phyloP scores from a whole-genome alignment of 2,113 vertebrate species.

The Bagarius yarrelli region DNA sequence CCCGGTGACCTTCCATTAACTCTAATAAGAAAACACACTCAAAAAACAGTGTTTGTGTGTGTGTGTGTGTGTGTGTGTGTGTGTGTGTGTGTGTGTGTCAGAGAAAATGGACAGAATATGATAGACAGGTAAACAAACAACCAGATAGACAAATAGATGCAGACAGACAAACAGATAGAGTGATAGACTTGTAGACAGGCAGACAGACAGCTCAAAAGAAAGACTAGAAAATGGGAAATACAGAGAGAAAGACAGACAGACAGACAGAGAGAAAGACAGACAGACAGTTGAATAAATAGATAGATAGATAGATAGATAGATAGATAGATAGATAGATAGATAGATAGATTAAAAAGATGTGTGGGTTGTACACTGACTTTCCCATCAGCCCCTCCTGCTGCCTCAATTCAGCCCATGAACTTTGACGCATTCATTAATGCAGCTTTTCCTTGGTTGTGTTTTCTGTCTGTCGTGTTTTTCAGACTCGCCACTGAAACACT shows the following conservation, averaged over 20 bases:
- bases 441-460: not conserved
- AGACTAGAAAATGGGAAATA: too few species aligned
- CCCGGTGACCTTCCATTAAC: constrained; percentile 32
- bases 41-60: constrained; percentile 35
- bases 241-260: too few species aligned
- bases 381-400: constrained; percentile 30
- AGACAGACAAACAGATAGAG: not conserved
- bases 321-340: too few species aligned
- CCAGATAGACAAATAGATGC: not conserved
- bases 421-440: constrained; percentile 14
- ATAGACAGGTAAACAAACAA: too few species aligned
- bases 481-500: not conserved
- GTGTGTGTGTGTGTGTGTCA: not conserved
- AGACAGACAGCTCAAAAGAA: too few species aligned
- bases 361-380: constrained; percentile 19
- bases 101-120: not conserved
- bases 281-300: too few species aligned
- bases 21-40: constrained; percentile 23
- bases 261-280: too few species aligned
- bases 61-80: constrained; percentile 9
- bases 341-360: too few species aligned
- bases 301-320: too few species aligned
- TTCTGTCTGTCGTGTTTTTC: not conserved
- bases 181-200: not conserved
- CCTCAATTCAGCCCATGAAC: constrained; percentile 52